Base-by-base conservation (phyloP, 92 coral and sea anemone genomes). In the Umimayanthus kanabou region DNA sequence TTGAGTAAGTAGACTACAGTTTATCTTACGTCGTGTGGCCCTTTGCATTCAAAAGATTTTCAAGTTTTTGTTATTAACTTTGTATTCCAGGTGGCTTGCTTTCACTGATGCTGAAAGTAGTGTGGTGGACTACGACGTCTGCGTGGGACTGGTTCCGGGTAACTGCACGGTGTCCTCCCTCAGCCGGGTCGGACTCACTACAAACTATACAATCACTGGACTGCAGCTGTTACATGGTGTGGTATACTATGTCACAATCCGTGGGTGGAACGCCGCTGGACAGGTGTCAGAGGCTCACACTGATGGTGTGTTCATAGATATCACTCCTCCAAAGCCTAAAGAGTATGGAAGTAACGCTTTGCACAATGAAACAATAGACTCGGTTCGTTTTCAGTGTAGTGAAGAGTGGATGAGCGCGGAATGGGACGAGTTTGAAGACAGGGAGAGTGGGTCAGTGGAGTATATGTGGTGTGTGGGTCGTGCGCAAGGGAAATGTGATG, bases 401-500 rank as follows among this genome's bases (percentile, higher is more conserved):
- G 98, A 95, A 53, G 96, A 95, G 39, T 86, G 92, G 26, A 73
- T 95, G 64, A 84, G 90, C 49, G 88, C 89, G 11, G 90, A 86
- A 84, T 97, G 99, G 99, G 96, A 95, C 77, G 94, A 92, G 85
- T 94, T 93, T 87, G 91, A 91, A 58, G 99, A 97, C 87, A 85
- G 53, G 26, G 98, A 97, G 84, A 93, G 94, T 88, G 90, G 91
- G 37, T 74, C 93, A 18, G 85, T 61, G 39, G 72, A 81, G 57
- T 95, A 97, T 79, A 93, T 85, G 26, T 92, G 95, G 93, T 97
- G 99, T 76, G 98, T 94, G 30, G 99, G 99, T 23, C 96, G 94
- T 39, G 53, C 85, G 18, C 89, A 50, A 69, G 96, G 93, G 22
- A 47, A 28, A 4, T 97, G 99, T 86, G 97, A 95, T 67, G 87